Evolutionary conservation across 2,797 vertebrate species (phyloP).

Genomic region (Leptatherina wallacei): DNA sequence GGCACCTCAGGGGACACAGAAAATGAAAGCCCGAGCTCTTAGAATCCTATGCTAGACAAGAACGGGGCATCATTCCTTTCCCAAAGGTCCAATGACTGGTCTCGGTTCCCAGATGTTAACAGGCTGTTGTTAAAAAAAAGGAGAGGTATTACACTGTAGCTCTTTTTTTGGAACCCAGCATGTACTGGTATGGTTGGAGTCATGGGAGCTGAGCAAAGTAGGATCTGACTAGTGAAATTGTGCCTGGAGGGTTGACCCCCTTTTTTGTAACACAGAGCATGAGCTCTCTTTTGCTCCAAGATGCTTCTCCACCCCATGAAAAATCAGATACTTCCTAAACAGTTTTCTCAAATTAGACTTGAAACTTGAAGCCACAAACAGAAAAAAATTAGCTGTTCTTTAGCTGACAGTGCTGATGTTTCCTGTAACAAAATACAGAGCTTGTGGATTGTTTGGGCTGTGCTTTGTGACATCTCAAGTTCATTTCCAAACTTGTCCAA

Average conservation of each 20-base stretch:
- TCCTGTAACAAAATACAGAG: too few relatives aligned
- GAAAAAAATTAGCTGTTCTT: conserved; percentile 8
- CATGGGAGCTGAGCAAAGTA: conserved; percentile 45
- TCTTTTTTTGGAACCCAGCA: conserved; percentile 18
- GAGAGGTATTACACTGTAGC: background rate
- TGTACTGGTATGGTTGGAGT: conserved; percentile 19
- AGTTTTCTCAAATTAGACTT: conserved; percentile 32
- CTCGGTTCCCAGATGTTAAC: too few relatives aligned
- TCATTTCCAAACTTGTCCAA: background rate
- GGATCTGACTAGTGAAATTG: conserved; percentile 46
- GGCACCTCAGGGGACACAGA: too few relatives aligned
- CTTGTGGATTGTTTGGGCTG: too few relatives aligned
- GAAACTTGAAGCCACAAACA: conserved; percentile 14
- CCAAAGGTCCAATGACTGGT: too few relatives aligned
- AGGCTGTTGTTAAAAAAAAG: too few relatives aligned
- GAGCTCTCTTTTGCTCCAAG: conserved; percentile 52
- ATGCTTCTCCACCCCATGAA: conserved; percentile 46
- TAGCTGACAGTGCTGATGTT: background rate
- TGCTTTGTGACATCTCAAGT: background rate
- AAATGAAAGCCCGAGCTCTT: too few relatives aligned
- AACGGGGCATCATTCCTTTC: too few relatives aligned
- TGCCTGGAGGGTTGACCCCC: conserved; percentile 50
- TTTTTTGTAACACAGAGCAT: conserved; percentile 65
- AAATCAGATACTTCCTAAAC: conserved; percentile 15
- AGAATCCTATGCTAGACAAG: too few relatives aligned